Evolutionary conservation across 2,888 invertebrate species (phyloP), one percentile per base, ranked within the genome.

Genomic region (Spodoptera littoralis): DNA sequence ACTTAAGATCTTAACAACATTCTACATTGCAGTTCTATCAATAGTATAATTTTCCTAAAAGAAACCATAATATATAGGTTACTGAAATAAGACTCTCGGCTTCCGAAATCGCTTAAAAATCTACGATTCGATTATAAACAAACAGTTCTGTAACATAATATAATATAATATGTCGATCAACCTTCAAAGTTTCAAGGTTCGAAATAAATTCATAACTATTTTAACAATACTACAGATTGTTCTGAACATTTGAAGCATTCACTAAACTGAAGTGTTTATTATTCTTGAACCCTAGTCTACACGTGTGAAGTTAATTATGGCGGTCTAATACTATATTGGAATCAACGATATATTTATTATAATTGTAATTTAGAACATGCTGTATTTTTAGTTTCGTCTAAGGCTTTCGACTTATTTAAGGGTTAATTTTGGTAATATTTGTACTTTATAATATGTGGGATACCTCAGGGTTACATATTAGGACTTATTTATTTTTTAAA

Each of bases 201-300:
- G 4, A 8, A 4, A 11, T 6, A 22, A 11, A 6, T n/a, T 48
- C 30, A 36, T 49, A 47, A 55, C 24, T 22, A 8, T 9, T 6
- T 30, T 9, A 36, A 45, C 4, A 6, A 13, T 30, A 24, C 6
- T 49, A 45, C 4, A 44, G 41, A 22, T 51, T 57, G 65, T n/a
- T n/a, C 53, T 54, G 47, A 50, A 56, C 5, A n/a, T 42, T 58
- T 18, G 48, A 5, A 41, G 6, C 2, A 8, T 36, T 6, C 1
- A 47, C 13, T 42, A 50, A 9, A 49, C 11, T 41, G 18, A 18
- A 67, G 47, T 60, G 73, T 72, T 42, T 72, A 72, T 67, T 63
- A 45, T 60, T 60, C 13, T 53, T 55, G 36, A 27, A 30, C 30
- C 3, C 30, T 30, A 30, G 44, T 44, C 36, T 42, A n/a, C 43